Conservation (phyloP, 2,888 invertebrate genomes). For the Lapara coniferarum region DNA sequence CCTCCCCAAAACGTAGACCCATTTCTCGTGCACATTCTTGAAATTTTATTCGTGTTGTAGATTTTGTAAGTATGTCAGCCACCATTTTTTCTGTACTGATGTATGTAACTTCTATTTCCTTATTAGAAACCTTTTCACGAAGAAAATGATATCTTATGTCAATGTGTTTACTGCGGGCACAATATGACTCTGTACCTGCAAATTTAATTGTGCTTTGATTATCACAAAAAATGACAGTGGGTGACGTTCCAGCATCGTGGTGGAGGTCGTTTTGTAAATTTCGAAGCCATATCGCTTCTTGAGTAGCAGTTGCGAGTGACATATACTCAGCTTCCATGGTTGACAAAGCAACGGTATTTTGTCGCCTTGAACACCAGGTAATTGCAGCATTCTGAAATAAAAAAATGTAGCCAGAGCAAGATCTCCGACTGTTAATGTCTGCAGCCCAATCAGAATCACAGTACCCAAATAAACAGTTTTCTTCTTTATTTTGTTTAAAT, state of each 20-base stretch:
- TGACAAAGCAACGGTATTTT: conserved; percentile 17
- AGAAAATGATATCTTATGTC: conserved; percentile 35
- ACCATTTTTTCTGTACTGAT: conserved; percentile 31
- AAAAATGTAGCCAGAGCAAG: too few relatives aligned
- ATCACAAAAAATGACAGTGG: too few relatives aligned
- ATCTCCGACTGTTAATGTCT: too few relatives aligned
- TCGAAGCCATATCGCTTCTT: too few relatives aligned
- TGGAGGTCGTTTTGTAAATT: too few relatives aligned
- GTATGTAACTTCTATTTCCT: conserved; percentile 29
- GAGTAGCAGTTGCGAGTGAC: too few relatives aligned
- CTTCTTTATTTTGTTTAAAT: conserved; percentile 26
- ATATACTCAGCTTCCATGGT: too few relatives aligned
- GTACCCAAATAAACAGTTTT: conserved; percentile 32
- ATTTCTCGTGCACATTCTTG: background rate
- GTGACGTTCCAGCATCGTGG: too few relatives aligned
- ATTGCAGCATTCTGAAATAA: conserved; percentile 38
- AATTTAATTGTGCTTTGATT: too few relatives aligned
- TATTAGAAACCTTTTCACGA: conserved; percentile 31
- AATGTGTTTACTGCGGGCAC: conserved; percentile 36
- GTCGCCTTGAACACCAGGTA: conserved; percentile 40
- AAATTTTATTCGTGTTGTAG: conserved; percentile 28
- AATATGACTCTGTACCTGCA: too few relatives aligned
- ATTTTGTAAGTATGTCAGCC: conserved; percentile 35
- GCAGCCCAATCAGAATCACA: conserved; percentile 45
- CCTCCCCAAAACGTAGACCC: too few relatives aligned